phyloP scores from a whole-genome alignment of 2,888 invertebrate genomes.

The Lymantria dispar region DNA sequence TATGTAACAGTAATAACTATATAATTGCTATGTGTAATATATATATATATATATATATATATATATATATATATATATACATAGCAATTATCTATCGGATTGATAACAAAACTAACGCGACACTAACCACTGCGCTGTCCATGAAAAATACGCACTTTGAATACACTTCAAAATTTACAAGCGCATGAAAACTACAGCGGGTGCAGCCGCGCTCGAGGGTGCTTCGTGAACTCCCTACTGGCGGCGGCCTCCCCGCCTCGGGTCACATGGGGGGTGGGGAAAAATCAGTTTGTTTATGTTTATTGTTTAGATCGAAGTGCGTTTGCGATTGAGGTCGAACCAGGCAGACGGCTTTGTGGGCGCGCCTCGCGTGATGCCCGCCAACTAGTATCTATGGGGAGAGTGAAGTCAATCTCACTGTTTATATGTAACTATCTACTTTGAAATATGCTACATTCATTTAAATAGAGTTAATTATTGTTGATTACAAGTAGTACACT shows the following conservation, averaged over 20 bases:
- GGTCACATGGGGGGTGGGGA: background rate
- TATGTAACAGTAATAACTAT: too few species aligned
- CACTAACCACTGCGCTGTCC: too few species aligned
- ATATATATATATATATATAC: too few species aligned
- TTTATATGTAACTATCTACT: too few species aligned
- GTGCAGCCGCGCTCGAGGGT: slow-evolving; percentile 18
- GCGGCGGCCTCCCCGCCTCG: background rate
- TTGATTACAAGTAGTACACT: too few species aligned
- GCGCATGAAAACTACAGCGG: slow-evolving; percentile 8
- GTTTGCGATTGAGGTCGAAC: slow-evolving; percentile 20
- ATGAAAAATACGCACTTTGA: background rate
- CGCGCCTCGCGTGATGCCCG: background rate
- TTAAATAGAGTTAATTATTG: too few species aligned
- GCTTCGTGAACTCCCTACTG: slow-evolving; percentile 15
- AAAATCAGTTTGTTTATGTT: slow-evolving; percentile 28
- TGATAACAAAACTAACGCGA: background rate
- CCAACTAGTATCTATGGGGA: too few species aligned
- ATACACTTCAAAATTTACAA: slow-evolving; percentile 2
- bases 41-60: too few species aligned
- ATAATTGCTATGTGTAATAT: too few species aligned
- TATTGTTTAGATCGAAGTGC: slow-evolving; percentile 31
- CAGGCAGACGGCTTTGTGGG: slow-evolving; percentile 3
- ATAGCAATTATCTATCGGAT: too few species aligned
- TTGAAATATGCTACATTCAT: too few species aligned
- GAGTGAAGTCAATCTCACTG: too few species aligned